phyloP scores from a whole-genome alignment of 2,113 vertebrate species.

The Epinephelus fuscoguttatus region DNA sequence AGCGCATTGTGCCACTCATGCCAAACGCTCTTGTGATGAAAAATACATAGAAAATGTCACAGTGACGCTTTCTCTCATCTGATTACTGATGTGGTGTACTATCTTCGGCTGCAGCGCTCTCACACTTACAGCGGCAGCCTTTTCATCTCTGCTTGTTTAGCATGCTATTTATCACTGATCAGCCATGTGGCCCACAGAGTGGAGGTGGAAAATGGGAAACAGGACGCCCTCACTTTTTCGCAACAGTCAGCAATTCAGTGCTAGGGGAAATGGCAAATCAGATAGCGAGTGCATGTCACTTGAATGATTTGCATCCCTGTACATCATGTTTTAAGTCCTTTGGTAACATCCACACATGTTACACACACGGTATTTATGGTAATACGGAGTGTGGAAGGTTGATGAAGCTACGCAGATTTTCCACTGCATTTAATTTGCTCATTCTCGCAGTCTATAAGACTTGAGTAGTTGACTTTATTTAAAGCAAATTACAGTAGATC shows the following conservation, averaged over 20 bases:
- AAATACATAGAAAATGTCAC: neutral
- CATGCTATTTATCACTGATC: conserved; percentile 42
- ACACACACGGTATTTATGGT: neutral
- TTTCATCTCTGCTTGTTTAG: conserved; percentile 28
- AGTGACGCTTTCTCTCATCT: neutral
- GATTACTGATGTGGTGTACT: neutral
- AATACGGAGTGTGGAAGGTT: neutral
- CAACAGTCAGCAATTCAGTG: conserved; percentile 28
- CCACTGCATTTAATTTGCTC: neutral
- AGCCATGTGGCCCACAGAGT: neutral
- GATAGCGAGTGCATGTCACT: conserved; percentile 48
- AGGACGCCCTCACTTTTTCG: conserved; percentile 28
- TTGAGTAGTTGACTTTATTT: neutral
- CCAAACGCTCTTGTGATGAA: neutral
- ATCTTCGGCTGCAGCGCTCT: neutral
- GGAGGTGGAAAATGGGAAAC: conserved; percentile 46
- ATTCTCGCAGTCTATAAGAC: neutral
- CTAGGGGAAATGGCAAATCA: conserved; percentile 66
- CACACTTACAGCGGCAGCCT: neutral
- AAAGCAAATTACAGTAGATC: too few relatives aligned
- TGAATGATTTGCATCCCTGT: neutral
- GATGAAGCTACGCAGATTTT: neutral
- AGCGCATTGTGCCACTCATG: neutral
- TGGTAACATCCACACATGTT: neutral
- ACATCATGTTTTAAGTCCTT: neutral